A percentile compares a stretch with the other conserved stretches of the same genome.
phyloP scores from a whole-genome alignment of 2,113 vertebrate genomes.

The Cyprinus carpio region DNA sequence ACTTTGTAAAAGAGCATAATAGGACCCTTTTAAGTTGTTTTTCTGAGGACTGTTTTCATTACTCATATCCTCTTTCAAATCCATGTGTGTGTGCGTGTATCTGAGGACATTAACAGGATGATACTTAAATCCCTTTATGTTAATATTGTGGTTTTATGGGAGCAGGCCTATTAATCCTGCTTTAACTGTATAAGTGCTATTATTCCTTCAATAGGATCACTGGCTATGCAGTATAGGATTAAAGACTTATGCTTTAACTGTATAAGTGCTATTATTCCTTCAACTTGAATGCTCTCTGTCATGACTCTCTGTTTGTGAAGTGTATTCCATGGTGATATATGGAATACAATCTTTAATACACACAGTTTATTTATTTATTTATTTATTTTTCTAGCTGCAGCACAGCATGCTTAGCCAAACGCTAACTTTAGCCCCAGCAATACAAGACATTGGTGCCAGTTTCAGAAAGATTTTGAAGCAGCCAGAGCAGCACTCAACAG shows the following conservation, averaged over 20 bases:
- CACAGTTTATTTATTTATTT: neutral
- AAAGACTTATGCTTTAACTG: no score
- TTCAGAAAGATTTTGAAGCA: constrained; percentile 15
- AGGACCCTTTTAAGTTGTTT: neutral
- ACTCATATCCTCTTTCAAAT: constrained; percentile 65
- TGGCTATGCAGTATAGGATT: constrained; percentile 80
- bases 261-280: no score
- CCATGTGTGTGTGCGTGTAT: constrained; percentile 49
- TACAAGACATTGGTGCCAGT: constrained; percentile 7
- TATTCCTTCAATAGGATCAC: constrained; percentile 84
- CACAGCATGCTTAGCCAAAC: neutral
- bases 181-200: constrained; percentile 79
- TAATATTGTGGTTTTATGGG: constrained; percentile 77
- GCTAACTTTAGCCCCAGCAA: constrained; percentile 13
- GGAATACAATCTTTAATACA: constrained; percentile 37
- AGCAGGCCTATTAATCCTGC: constrained; percentile 80
- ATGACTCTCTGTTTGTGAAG: neutral
- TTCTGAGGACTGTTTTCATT: neutral
- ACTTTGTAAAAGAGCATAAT: no score
- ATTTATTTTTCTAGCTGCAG: neutral
- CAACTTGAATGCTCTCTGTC: constrained; percentile 56
- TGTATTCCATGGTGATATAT: constrained; percentile 15
- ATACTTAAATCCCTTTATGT: constrained; percentile 80
- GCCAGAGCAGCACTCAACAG: constrained; percentile 4
- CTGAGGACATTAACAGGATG: constrained; percentile 66